Conservation (phyloP, 2,113 vertebrate genomes). For the Quiscalus mexicanus region DNA sequence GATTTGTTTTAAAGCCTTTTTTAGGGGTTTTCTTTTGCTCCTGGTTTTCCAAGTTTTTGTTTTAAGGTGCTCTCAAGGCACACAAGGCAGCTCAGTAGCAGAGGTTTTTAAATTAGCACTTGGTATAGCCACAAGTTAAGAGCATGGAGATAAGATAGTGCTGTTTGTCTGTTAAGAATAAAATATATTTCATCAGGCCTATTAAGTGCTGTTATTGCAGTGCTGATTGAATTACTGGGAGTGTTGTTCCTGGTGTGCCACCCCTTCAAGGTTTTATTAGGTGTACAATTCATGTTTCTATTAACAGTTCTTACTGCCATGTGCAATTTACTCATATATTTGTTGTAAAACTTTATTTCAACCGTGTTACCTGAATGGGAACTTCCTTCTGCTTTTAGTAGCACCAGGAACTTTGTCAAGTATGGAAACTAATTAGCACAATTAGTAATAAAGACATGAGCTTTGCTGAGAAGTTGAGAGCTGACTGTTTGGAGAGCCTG, state of each 20-base stretch:
- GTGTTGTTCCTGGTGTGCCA: neutral
- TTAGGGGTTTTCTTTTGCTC: neutral
- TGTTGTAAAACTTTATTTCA: neutral
- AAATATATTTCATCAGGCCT: neutral
- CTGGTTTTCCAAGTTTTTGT: neutral
- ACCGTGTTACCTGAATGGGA: neutral
- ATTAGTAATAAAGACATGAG: neutral
- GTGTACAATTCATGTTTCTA: neutral
- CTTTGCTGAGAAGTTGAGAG: neutral
- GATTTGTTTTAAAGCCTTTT: neutral
- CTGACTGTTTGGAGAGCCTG: neutral
- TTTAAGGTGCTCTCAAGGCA: neutral
- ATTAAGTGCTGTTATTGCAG: neutral
- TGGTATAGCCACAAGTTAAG: neutral
- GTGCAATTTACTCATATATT: neutral
- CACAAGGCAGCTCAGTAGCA: neutral
- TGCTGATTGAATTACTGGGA: neutral
- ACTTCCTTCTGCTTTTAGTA: neutral
- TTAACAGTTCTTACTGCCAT: neutral
- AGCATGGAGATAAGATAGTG: neutral
- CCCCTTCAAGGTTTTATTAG: neutral
- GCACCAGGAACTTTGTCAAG: neutral
- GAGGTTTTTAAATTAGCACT: neutral
- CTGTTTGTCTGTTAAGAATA: neutral
- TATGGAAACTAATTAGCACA: neutral